Evolutionary conservation across 1,140 invertebrate genomes (phyloP), one percentile per base, ranked within the genome.

Genomic region (Oreohelix idahoensis): DNA sequence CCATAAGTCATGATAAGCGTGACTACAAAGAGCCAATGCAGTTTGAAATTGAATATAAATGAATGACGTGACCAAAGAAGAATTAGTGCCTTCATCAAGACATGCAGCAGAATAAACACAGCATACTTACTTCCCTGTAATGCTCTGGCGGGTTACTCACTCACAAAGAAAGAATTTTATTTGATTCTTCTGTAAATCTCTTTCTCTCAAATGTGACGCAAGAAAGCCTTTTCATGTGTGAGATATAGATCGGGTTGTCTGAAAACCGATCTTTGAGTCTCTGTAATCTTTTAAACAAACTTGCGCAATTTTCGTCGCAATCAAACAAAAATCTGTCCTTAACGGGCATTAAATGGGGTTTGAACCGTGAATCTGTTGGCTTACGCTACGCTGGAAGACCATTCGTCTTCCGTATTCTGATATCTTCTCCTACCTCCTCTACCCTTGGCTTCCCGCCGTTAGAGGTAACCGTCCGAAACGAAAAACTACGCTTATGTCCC

Each of bases 301-400:
- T 32, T 32, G n/a, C 5, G 29, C 63, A 66, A 32, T 66, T 58
- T 66, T 10, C 32, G 53, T 23, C 1, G 63, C 29, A 66, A 66
- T 66, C 29, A 66, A 66, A 66, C n/a, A 66, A n/a, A 35, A 2
- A 66, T 66, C n/a, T 32, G 2, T n/a, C 23, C 26, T 58, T 58
- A 15, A 58, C 13, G 13, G 8, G 63, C 63, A 32, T 66, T 66
- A 29, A 29, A 1, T 11, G 29, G 63, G 63, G 63, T 66, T 66
- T 66, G 63, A 66, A 66, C 63, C 63, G n/a, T 66, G 29, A 66
- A 32, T n/a, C 63, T 32, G 63, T 32, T 66, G 29, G 63, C 63
- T 66, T 32, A 66, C n/a, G 63, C 63, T 29, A 66, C n/a, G n/a
- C 29, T 66, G 63, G 1, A 32, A 17, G 2, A 32, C 63, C 29